Conservation (phyloP, 2,888 invertebrate genomes). For the Scrobipalpa atriplicella region DNA sequence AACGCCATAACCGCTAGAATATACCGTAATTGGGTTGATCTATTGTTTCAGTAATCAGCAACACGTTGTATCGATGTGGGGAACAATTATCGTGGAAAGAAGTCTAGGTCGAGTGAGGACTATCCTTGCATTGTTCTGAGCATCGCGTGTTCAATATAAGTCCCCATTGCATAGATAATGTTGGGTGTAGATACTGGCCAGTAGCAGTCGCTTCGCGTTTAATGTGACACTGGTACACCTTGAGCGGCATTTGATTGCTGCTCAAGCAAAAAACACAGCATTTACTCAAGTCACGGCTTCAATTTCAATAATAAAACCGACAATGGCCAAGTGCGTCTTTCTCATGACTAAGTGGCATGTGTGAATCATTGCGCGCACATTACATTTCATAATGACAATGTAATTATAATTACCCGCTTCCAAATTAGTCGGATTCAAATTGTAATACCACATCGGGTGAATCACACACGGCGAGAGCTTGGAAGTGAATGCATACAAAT, state of each 20-base stretch:
- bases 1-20: conserved; percentile 58
- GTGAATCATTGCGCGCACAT: conserved; percentile 54
- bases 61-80: conserved; percentile 67
- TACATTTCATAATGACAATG: conserved; percentile 50
- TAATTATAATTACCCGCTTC: conserved; percentile 51
- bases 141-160: conserved; percentile 78
- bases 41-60: conserved; percentile 63
- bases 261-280: conserved; percentile 19
- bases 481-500: conserved; percentile 63
- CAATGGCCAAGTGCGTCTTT: conserved; percentile 18
- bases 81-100: conserved; percentile 74
- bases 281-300: conserved; percentile 21
- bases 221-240: conserved; percentile 63
- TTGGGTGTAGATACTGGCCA: conserved; percentile 58
- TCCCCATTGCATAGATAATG: conserved; percentile 79
- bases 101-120: conserved; percentile 72
- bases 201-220: neutral
- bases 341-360: conserved; percentile 40
- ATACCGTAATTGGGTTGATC: conserved; percentile 70
- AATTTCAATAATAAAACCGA: conserved; percentile 25
- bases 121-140: conserved; percentile 80
- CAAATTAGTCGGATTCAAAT: conserved; percentile 61
- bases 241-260: conserved; percentile 48
- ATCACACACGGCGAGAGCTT: conserved; percentile 69
- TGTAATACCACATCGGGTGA: conserved; percentile 65